A percentile compares a stretch with the other conserved stretches of the same genome.
These are phyloP conservation scores for Monochamus saltuarius DNA, from an alignment of 1,140 invertebrate genomes.

Conservation along the genomic window DNA sequence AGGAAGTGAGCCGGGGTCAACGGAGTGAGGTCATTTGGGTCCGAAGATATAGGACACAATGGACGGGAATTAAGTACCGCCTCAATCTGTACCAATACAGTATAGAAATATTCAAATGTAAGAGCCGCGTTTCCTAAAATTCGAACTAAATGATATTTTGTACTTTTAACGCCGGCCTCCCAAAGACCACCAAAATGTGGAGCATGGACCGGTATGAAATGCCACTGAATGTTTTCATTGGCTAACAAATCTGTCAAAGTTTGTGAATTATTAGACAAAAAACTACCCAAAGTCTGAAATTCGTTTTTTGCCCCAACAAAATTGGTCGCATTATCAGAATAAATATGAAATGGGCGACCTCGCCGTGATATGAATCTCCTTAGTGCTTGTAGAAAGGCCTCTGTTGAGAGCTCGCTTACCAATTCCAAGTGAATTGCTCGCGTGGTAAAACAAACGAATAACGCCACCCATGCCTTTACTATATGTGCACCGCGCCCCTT, in stretches of 20 bases:
- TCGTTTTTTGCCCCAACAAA: slow-evolving; percentile 36
- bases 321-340: slow-evolving; percentile 40
- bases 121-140: slow-evolving; percentile 29
- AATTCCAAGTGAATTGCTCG: slow-evolving; percentile 43
- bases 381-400: slow-evolving; percentile 34
- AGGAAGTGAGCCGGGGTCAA: slow-evolving; percentile 50
- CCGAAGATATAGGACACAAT: slow-evolving; percentile 34
- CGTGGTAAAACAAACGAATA: too few relatives aligned
- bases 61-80: slow-evolving; percentile 45
- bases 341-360: slow-evolving; percentile 28
- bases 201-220: slow-evolving; percentile 30
- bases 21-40: slow-evolving; percentile 33
- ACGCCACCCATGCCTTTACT: too few relatives aligned
- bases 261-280: slow-evolving; percentile 46
- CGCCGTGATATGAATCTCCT: slow-evolving; percentile 36
- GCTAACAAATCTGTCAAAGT: slow-evolving; percentile 41
- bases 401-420: slow-evolving; percentile 31
- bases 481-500: too few relatives aligned
- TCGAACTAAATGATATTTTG: slow-evolving; percentile 42
- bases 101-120: slow-evolving; percentile 34
- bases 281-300: slow-evolving; percentile 49
- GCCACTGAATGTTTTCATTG: slow-evolving; percentile 48
- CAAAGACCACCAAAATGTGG: slow-evolving; percentile 35
- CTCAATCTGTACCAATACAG: slow-evolving; percentile 37
- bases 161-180: slow-evolving; percentile 24